These are phyloP conservation scores for Polia nebulosa DNA, from an alignment of 2,888 invertebrate genomes.

Conservation along the genomic window DNA sequence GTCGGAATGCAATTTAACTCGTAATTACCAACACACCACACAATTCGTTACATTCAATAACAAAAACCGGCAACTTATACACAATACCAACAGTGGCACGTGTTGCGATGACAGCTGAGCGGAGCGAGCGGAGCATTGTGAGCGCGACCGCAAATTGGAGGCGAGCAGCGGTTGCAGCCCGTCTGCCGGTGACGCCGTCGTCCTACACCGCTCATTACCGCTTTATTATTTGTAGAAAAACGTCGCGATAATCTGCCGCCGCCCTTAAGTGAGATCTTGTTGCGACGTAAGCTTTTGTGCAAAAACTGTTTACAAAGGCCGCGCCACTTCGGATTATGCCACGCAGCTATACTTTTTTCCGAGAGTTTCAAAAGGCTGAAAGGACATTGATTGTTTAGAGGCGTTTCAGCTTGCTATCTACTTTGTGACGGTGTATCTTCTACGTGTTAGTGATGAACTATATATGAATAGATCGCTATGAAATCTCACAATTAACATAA, in stretches of 20 bases:
- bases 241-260: constrained; percentile 43
- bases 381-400: constrained; percentile 35
- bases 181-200: constrained; percentile 53
- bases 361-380: constrained; percentile 28
- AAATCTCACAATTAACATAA: not conserved
- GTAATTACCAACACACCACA: constrained; percentile 18
- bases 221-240: constrained; percentile 62
- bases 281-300: constrained; percentile 49
- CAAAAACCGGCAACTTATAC: constrained; percentile 41
- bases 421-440: not conserved
- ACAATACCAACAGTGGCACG: constrained; percentile 44
- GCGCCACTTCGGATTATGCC: constrained; percentile 31
- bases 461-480: constrained; percentile 7
- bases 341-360: constrained; percentile 12
- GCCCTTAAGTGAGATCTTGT: constrained; percentile 49
- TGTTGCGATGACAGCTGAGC: constrained; percentile 61
- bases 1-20: constrained; percentile 10
- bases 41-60: constrained; percentile 39
- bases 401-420: constrained; percentile 1
- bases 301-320: constrained; percentile 46
- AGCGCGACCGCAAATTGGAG: constrained; percentile 67
- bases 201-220: constrained; percentile 59
- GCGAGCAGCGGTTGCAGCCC: constrained; percentile 45
- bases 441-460: not conserved
- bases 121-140: constrained; percentile 58